A percentile compares a stretch with the other conserved stretches of the same genome.
These are phyloP conservation scores for Heliocidaris erythrogramma DNA, from an alignment of 35 echinoderm and acorn worm species.

Conservation along the genomic window DNA sequence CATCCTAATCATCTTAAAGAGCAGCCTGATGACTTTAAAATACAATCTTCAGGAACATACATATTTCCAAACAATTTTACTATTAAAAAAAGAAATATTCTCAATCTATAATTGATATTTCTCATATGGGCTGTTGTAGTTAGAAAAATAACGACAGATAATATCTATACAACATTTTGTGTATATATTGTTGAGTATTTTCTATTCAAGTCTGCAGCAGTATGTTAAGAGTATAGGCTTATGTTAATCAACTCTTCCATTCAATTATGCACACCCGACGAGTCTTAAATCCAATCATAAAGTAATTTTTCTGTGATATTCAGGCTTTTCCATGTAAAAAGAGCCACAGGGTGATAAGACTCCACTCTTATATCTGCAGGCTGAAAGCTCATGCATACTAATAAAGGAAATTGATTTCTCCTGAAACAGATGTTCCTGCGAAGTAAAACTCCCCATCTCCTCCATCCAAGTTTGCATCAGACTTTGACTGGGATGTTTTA, in stretches of 20 bases:
- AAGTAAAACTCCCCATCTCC: neutral
- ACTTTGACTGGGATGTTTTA: no score
- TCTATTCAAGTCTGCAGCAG: no score
- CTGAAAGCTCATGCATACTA: neutral
- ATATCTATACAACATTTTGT: no score
- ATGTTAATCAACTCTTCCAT: neutral
- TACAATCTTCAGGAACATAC: no score
- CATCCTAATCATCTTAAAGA: neutral
- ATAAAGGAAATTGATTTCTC: conserved; percentile 8
- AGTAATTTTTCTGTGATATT: neutral
- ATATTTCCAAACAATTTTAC: no score
- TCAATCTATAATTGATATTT: no score
- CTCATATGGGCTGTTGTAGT: no score
- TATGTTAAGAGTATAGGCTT: neutral
- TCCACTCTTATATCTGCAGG: neutral
- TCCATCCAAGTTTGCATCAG: no score
- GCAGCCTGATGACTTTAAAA: neutral
- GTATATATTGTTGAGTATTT: no score
- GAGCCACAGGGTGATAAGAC: neutral
- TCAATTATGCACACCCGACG: neutral
- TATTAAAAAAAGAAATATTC: no score
- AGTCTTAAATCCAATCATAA: neutral
- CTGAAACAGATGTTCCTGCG: neutral
- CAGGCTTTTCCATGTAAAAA: neutral
- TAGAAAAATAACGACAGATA: no score